These are phyloP conservation scores for Bubo blakistoni DNA, from an alignment of 2,113 vertebrate species.

Conservation along the genomic window DNA sequence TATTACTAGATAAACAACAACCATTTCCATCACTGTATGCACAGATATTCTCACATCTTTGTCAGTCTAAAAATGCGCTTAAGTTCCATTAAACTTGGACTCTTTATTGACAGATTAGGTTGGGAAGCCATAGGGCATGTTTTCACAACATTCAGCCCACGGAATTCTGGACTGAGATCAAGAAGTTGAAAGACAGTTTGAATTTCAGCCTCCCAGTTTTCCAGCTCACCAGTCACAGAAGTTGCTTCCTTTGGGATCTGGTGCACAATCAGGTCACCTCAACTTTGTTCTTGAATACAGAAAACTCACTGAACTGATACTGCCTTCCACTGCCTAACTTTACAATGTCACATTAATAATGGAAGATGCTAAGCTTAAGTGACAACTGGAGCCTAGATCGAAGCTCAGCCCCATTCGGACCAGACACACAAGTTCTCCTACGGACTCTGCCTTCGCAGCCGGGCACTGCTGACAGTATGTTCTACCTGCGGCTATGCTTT, in stretches of 20 bases:
- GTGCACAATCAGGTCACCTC: not conserved
- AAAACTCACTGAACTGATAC: not conserved
- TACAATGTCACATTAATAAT: not conserved
- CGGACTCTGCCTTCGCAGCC: not conserved
- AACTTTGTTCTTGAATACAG: not conserved
- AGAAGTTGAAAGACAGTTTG: accelerated
- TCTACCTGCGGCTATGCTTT: not conserved
- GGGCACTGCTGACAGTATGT: not conserved
- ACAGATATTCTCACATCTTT: not conserved
- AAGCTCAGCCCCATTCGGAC: not conserved
- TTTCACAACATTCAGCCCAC: not conserved
- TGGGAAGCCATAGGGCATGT: not conserved
- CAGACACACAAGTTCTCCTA: not conserved
- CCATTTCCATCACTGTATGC: not conserved
- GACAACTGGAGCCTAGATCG: not conserved
- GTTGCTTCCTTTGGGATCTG: not conserved
- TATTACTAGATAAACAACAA: not conserved
- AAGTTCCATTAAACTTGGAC: not conserved
- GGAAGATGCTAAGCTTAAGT: not conserved
- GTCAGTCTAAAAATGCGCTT: not conserved
- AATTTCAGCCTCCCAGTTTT: not conserved
- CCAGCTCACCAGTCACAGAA: not conserved
- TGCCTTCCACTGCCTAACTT: too few species aligned
- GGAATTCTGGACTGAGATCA: not conserved
- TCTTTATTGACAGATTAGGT: not conserved